Evolutionary conservation across 2,113 vertebrate species (phyloP), one percentile per base, ranked within the genome.

Genomic region (Pangasianodon hypophthalmus): DNA sequence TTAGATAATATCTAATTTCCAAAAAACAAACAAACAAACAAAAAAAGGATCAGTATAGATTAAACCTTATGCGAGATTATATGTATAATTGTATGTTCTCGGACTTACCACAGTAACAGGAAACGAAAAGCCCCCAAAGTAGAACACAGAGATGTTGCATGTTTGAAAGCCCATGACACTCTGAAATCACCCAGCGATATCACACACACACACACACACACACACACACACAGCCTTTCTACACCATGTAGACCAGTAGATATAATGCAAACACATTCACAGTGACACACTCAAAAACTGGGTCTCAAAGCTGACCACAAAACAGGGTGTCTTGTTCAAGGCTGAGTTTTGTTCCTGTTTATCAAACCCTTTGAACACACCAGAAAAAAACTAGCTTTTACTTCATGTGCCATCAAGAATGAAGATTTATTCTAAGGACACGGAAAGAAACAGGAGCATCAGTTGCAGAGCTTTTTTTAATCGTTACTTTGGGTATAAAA

Each of bases 31-130:
- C 37, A 37, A 37, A 37, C 37, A 37, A 37, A 29, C 2, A 29
- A 3, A 11, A 2, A 64, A 62, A 62, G 19, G 24, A 8, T 26
- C 24, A 24, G 21, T 60, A 1, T 60, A 24, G 7, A 21, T 24
- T 1, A 7, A 60, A 24, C 19, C 8, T 21, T 60, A 60, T 71
- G 19, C 56, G 2, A 37, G 13, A 41, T 18, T 37, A 71, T 71
- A 5, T 46, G 71, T 60, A 26, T 87, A 56, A 32, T 5, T 48
- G 87, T 83, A 26, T 64, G 79, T 44, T 58, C 13, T 41, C 9
- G 19, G 19, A 90, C 87, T 92, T 85, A 90, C 84, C 91, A 44
- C 58, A 71, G 46, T 69, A 26, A 37, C 60, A 85, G 87, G 84
- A 60, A 67, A 87, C 19, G 18, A 79, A 56, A 26, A 89, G 13